A percentile compares a stretch with the other conserved stretches of the same genome.
These are phyloP conservation scores for Coenonympha arcania DNA, from an alignment of 2,888 invertebrate genomes.

Conservation along the genomic window DNA sequence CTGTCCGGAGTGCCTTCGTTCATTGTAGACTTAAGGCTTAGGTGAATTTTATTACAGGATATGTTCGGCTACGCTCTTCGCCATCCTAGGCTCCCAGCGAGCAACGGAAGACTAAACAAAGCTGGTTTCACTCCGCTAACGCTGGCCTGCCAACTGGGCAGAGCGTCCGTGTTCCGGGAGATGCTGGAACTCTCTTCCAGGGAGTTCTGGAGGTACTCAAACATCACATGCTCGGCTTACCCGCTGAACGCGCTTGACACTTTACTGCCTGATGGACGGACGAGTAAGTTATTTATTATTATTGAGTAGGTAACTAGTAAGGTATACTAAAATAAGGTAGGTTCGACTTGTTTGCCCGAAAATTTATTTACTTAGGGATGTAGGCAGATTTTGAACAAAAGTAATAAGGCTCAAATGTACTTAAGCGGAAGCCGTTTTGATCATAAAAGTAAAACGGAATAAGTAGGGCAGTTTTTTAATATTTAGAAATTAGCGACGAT, in stretches of 20 bases:
- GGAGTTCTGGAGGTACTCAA: conserved; percentile 99
- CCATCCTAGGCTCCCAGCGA: conserved; percentile 94
- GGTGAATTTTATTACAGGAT: conserved; percentile 80
- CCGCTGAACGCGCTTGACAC: conserved; percentile 97
- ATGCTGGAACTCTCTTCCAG: conserved; percentile 96
- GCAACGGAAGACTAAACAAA: conserved; percentile 90
- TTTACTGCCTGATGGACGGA: conserved; percentile 92
- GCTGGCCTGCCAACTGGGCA: conserved; percentile 95
- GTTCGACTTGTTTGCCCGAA: too few species aligned
- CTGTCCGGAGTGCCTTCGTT: too few species aligned
- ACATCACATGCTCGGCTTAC: conserved; percentile 98
- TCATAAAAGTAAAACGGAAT: too few species aligned
- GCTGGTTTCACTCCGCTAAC: conserved; percentile 96
- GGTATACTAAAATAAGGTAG: too few species aligned
- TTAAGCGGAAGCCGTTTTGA: too few species aligned
- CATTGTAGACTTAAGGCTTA: too few species aligned
- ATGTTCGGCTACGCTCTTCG: conserved; percentile 99
- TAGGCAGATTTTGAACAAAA: too few species aligned
- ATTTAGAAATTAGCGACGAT: too few species aligned
- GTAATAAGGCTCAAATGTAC: too few species aligned
- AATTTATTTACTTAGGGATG: too few species aligned
- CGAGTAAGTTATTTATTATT: conserved; percentile 79
- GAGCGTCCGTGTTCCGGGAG: conserved; percentile 96
- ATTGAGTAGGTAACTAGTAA: neutral
- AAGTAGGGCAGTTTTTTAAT: too few species aligned